A percentile compares a stretch with the other conserved stretches of the same genome.
These are phyloP conservation scores for Clarias macrocephalus DNA, from an alignment of 2,113 vertebrate species.

Conservation along the genomic window DNA sequence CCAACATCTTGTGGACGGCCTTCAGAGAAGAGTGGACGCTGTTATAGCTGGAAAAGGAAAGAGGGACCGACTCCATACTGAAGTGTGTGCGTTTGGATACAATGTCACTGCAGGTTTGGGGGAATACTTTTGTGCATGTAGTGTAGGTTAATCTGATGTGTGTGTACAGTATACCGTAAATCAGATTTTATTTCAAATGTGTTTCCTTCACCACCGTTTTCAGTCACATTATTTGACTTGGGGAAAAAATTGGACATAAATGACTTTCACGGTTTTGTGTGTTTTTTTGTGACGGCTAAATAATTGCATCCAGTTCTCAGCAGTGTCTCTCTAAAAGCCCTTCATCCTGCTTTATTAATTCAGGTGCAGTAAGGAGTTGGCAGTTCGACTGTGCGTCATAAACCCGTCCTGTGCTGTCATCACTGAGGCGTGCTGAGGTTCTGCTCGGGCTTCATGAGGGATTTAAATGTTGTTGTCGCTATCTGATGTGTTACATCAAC, in stretches of 20 bases:
- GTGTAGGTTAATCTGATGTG: no score
- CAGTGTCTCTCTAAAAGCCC: not conserved
- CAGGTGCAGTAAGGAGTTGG: not conserved
- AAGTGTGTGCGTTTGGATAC: no score
- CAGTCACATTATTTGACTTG: not conserved
- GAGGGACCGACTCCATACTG: no score
- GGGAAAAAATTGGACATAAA: not conserved
- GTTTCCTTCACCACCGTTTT: not conserved
- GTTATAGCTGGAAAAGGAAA: no score
- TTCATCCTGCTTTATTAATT: not conserved
- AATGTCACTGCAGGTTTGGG: no score
- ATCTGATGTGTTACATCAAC: conserved; percentile 34
- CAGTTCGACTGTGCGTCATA: not conserved
- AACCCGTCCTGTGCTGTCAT: not conserved
- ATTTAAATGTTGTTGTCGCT: not conserved
- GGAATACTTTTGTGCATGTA: no score
- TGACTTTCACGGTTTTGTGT: no score
- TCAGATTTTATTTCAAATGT: no score
- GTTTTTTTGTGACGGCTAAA: not conserved
- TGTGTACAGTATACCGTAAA: no score
- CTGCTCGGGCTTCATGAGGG: conserved; percentile 3
- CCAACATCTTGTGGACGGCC: no score
- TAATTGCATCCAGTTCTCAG: not conserved
- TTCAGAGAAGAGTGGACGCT: no score
- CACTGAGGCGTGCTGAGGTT: not conserved